Conservation (phyloP, 2,113 vertebrate species). For the Varanus salvator region DNA sequence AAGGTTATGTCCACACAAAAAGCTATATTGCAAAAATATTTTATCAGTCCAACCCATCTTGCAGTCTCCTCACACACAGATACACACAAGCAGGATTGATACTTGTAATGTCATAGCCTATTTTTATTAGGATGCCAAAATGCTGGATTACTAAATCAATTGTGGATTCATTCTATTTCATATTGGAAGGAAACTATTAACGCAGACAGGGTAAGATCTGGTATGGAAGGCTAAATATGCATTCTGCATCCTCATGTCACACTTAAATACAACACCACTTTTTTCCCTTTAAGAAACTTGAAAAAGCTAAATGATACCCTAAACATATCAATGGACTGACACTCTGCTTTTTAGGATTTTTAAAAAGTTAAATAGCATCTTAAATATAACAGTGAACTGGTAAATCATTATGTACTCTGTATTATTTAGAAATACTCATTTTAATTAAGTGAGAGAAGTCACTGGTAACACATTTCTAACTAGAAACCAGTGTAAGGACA, state of each 20-base stretch:
- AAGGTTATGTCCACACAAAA: slow-evolving; percentile 49
- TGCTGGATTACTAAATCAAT: neutral
- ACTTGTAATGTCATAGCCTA: neutral
- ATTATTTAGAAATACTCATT: neutral
- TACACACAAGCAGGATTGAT: neutral
- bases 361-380: neutral
- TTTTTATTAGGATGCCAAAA: neutral
- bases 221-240: neutral
- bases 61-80: neutral
- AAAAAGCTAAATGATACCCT: neutral
- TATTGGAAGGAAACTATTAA: slow-evolving; percentile 28
- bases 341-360: neutral
- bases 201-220: neutral
- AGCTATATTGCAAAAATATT: neutral
- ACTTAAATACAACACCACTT: neutral
- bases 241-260: neutral
- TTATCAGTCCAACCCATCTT: neutral
- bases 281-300: neutral
- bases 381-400: neutral
- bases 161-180: slow-evolving; percentile 15
- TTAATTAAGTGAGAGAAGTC: neutral
- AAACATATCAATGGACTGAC: neutral
- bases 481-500: too few species aligned
- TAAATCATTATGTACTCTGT: neutral
- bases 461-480: neutral